These are phyloP conservation scores for Drosophila watanabei DNA, from an alignment of 1,140 invertebrate genomes.

Conservation along the genomic window DNA sequence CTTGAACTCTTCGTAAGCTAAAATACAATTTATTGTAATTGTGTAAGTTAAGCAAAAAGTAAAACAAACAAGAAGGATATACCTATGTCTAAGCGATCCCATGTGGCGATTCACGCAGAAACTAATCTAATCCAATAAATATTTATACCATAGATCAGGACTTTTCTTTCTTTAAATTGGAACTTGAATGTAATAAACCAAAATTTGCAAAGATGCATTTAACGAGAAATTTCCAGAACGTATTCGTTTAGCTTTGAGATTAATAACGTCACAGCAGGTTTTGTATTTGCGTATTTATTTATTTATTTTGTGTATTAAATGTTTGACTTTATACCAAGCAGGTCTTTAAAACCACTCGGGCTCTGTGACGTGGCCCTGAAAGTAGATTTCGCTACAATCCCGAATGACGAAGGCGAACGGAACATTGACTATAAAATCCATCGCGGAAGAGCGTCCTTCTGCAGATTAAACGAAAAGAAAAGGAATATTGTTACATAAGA, in stretches of 20 bases:
- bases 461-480: neutral
- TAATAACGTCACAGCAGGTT: neutral
- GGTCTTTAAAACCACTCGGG: neutral
- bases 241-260: too few species aligned
- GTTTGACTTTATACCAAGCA: too few species aligned
- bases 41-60: constrained; percentile 42
- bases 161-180: neutral
- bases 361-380: neutral
- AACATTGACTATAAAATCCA: neutral
- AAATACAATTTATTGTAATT: constrained; percentile 62
- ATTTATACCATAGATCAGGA: constrained; percentile 28
- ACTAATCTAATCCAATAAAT: constrained; percentile 52
- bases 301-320: neutral
- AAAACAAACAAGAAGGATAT: neutral
- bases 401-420: neutral
- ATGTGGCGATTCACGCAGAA: constrained; percentile 36
- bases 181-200: neutral
- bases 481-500: too few species aligned
- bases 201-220: neutral
- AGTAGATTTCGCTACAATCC: neutral
- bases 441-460: rapidly evolving
- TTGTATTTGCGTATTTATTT: neutral
- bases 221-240: too few species aligned
- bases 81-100: constrained; percentile 14
- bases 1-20: constrained; percentile 43